These are phyloP conservation scores for Crypturellus tataupa DNA, from an alignment of 2,797 vertebrate species.

Conservation along the genomic window DNA sequence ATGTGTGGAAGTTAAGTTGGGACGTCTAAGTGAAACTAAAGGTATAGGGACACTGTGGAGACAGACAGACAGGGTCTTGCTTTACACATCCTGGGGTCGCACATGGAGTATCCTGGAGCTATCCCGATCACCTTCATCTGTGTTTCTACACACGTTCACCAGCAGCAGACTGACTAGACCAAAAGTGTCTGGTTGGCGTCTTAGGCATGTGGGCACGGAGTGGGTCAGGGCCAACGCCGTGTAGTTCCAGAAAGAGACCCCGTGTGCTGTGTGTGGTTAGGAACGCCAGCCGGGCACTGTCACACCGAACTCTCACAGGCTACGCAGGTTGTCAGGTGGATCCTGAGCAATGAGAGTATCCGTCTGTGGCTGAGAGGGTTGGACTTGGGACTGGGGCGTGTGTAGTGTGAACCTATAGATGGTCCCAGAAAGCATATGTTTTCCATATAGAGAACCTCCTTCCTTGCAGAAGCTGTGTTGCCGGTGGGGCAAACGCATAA, in stretches of 20 bases:
- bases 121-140: background rate
- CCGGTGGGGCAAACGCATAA: background rate
- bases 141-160: background rate
- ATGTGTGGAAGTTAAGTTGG: background rate
- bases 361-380: background rate
- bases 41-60: background rate
- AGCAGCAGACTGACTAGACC: background rate
- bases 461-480: background rate
- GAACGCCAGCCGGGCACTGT: background rate
- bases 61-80: background rate
- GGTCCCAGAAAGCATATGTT: background rate
- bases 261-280: rapidly evolving
- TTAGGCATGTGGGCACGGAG: background rate
- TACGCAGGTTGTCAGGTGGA: background rate
- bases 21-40: background rate
- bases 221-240: rapidly evolving
- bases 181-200: background rate
- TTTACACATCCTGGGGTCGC: background rate
- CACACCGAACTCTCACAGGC: background rate
- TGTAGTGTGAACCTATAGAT: background rate
- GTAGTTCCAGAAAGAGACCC: background rate
- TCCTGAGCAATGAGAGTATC: background rate
- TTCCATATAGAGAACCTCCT: background rate
- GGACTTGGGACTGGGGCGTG: background rate
- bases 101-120: background rate